A percentile compares a stretch with the other conserved stretches of the same genome.
Evolutionary conservation across 2,113 vertebrate species (phyloP).

Genomic region (Montifringilla adamsi): DNA sequence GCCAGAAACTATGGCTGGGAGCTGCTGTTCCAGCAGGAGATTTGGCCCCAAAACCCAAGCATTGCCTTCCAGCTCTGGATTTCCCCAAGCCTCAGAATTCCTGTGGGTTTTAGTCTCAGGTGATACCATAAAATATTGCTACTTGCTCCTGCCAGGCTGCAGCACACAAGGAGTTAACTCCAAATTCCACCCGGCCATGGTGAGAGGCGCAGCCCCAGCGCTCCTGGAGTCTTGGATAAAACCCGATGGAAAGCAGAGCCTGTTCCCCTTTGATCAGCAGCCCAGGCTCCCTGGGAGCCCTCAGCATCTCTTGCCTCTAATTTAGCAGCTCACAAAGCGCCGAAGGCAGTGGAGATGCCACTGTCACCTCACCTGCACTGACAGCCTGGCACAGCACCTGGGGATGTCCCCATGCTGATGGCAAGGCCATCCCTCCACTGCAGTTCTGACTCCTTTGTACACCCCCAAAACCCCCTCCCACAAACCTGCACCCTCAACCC

Average conservation of each 20-base stretch:
- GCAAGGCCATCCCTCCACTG: neutral
- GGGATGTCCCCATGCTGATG: neutral
- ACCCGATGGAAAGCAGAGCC: neutral
- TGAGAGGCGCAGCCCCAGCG: neutral
- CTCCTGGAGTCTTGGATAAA: neutral
- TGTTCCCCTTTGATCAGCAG: slow-evolving; percentile 26
- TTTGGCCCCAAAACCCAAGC: neutral
- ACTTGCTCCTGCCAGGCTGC: neutral
- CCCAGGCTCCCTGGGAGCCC: neutral
- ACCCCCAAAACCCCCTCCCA: neutral
- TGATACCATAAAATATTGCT: neutral
- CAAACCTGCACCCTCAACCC: neutral
- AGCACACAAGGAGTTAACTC: neutral
- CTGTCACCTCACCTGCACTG: neutral
- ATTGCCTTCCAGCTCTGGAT: neutral
- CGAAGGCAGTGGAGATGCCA: neutral
- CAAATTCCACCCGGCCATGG: accelerated
- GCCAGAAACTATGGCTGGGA: neutral
- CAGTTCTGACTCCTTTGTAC: neutral
- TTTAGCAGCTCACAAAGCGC: neutral
- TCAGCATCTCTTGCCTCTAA: neutral
- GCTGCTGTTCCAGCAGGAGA: neutral
- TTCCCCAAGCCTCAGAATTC: neutral
- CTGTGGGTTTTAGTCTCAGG: neutral
- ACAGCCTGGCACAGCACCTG: neutral